These are phyloP conservation scores for Calameuta idolon DNA, from an alignment of 2,888 invertebrate genomes.

Conservation along the genomic window DNA sequence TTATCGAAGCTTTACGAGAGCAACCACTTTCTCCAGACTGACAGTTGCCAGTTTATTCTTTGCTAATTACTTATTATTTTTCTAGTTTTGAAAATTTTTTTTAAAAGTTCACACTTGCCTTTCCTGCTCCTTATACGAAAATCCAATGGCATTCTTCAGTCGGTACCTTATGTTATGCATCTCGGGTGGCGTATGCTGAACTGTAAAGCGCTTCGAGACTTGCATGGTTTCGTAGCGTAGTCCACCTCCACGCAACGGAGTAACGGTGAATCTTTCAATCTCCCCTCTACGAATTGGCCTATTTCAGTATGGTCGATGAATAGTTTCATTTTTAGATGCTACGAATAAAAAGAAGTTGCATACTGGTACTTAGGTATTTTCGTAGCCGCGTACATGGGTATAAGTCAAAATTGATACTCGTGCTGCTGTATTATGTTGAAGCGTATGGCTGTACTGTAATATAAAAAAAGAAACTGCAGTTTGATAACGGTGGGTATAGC, in stretches of 20 bases:
- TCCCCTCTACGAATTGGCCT: conserved; percentile 42
- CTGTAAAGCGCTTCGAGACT: not conserved
- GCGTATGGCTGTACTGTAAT: not conserved
- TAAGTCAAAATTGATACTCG: not conserved
- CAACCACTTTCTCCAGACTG: not conserved
- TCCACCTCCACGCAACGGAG: conserved; percentile 27
- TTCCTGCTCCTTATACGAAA: not conserved
- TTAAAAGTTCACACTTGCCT: not conserved
- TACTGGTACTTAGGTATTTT: not conserved
- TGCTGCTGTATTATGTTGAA: not conserved
- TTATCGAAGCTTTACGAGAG: not conserved
- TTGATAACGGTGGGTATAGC: not conserved
- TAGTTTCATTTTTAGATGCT: conserved; percentile 18
- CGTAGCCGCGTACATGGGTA: not conserved
- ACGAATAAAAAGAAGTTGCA: not conserved
- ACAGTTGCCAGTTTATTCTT: not conserved
- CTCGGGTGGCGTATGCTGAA: not conserved
- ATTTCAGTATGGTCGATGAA: conserved; percentile 30
- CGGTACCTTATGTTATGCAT: not conserved
- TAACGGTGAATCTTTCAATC: conserved; percentile 45
- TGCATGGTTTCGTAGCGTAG: conserved; percentile 3
- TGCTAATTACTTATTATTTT: not conserved
- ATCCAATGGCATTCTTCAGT: not conserved
- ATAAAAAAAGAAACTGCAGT: not conserved
- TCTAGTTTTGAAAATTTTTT: not conserved